phyloP scores from a whole-genome alignment of 1,140 invertebrate genomes.

The Euura saliciscinereae region DNA sequence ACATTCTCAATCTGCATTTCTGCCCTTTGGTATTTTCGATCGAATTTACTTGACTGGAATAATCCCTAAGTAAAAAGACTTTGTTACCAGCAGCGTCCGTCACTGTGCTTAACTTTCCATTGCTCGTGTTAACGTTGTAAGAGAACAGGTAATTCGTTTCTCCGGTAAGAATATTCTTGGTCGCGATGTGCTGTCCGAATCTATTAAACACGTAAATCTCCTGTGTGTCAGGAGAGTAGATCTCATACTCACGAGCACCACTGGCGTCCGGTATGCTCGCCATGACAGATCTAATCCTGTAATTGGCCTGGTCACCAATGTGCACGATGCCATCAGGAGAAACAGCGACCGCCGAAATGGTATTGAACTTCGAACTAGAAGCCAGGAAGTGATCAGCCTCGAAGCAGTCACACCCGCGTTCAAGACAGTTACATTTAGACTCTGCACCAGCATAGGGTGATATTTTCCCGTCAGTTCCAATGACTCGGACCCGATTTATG shows the following conservation, averaged over 20 bases:
- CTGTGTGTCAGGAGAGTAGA: conserved; percentile 93
- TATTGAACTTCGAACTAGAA: conserved; percentile 92
- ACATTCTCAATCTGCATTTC: conserved; percentile 88
- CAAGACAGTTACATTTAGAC: conserved; percentile 93
- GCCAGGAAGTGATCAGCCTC: conserved; percentile 91
- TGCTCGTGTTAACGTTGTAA: conserved; percentile 96
- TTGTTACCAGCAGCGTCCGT: conserved; percentile 95
- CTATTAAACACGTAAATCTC: conserved; percentile 96
- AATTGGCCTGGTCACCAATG: conserved; percentile 93
- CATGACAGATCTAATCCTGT: conserved; percentile 88
- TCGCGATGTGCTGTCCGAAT: conserved; percentile 93
- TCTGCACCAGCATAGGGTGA: conserved; percentile 91
- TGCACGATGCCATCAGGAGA: conserved; percentile 94
- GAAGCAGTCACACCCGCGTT: conserved; percentile 88
- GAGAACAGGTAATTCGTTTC: conserved; percentile 91
- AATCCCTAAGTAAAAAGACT: conserved; percentile 86
- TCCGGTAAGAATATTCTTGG: conserved; percentile 90
- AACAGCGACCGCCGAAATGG: conserved; percentile 90
- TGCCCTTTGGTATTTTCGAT: conserved; percentile 95
- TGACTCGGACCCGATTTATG: conserved; percentile 89
- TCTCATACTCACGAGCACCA: conserved; percentile 86
- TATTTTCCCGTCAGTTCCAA: conserved; percentile 92
- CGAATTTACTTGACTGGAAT: conserved; percentile 87
- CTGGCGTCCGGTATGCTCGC: conserved; percentile 89
- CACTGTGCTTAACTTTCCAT: conserved; percentile 91